Evolutionary conservation across 2,888 invertebrate species (phyloP), one percentile per base, ranked within the genome.

Genomic region (Venustoraphidia nigricollis): DNA sequence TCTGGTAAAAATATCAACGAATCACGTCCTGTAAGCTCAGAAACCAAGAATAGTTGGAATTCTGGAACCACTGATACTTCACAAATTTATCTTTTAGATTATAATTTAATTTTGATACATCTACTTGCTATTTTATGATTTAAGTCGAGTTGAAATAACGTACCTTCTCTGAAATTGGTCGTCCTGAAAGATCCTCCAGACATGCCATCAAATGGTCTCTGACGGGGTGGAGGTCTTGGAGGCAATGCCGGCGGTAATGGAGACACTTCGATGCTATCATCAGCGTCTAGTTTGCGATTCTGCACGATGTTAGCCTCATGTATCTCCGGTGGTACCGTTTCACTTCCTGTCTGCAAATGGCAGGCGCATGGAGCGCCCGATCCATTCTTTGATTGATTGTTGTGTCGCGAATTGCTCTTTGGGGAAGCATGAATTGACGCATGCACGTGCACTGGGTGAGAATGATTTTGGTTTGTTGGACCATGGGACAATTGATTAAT

Each of bases 221-320:
- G 67, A 50, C 69, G 60, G 11, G 68, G 68, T 2, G 67, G 66
- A 1, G 70, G 70, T 51, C 70, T 53, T 9, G 70, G 70, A 1
- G 70, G 70, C 54, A 70, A 54, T 9, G 69, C 69, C 4, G 70
- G 70, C 3, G 70, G 70, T 49, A 66, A 53, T 36, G 66, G 66
- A 9, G 65, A 66, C 34, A 67, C 63, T 54, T 68, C 68, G 49
- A 68, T 67, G 46, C 66, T 56, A 54, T 68, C 68, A 49, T 68
- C 66, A 8, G 63, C 60, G 36, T 66, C 66, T 34, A 62, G 53
- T 53, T 66, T 67, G 46, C 65, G 57, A 44, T 53, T 54, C 45
- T 51, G 52, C 36, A 48, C 47, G 36, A 51, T 49, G 38, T 46
- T 50, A 9, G 46, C 54, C 34, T 58, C 56, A 34, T 60, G 60